phyloP scores from a whole-genome alignment of 1,140 invertebrate genomes.

The Eciton burchellii region DNA sequence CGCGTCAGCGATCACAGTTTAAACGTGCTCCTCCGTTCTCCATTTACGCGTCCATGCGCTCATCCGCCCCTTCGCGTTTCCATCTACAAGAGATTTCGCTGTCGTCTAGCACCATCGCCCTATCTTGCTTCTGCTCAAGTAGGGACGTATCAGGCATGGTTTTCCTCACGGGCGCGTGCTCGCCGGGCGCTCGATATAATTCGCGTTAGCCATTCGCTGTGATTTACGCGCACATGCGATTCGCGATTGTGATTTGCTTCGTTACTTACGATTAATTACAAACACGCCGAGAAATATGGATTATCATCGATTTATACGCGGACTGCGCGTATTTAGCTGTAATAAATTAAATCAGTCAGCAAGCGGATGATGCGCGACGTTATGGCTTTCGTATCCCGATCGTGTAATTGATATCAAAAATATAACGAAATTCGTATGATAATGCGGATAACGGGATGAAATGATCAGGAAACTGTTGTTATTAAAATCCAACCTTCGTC shows the following conservation, averaged over 20 bases:
- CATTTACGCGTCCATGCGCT: background rate
- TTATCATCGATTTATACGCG: background rate
- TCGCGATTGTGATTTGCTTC: background rate
- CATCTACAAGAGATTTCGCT: background rate
- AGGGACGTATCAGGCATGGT: background rate
- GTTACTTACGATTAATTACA: too few species aligned
- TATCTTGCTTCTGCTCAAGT: conserved; percentile 28
- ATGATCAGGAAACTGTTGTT: background rate
- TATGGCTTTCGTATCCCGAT: too few species aligned
- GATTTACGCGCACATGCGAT: background rate
- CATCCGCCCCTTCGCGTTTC: background rate
- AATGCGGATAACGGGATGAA: background rate
- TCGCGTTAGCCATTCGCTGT: background rate
- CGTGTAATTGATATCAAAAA: too few species aligned
- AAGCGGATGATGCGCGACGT: too few species aligned
- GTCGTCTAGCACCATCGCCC: background rate
- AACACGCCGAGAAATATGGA: background rate
- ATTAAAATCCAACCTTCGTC: background rate
- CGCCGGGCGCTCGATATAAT: background rate
- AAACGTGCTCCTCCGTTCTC: background rate
- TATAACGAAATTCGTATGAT: background rate
- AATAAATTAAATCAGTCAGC: background rate
- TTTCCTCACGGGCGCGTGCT: background rate
- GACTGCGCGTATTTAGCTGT: background rate
- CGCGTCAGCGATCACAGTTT: background rate